Conservation (phyloP, 2,797 vertebrate species). For the Mormyrus proboscirostris region DNA sequence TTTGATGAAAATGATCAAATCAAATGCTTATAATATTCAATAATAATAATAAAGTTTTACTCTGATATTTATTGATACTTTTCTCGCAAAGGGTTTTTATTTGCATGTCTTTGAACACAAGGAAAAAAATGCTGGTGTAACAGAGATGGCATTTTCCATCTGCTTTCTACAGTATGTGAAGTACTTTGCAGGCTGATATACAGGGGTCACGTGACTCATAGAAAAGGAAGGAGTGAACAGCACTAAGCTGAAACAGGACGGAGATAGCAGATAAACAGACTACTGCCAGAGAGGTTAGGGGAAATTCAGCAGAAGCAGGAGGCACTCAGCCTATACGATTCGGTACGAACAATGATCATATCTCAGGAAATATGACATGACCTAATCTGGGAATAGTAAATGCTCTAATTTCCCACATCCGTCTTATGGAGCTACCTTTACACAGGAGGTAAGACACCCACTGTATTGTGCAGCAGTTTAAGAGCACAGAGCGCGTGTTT, state of each 20-base stretch:
- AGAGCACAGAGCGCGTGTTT: background rate
- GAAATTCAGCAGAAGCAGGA: background rate
- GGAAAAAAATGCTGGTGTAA: background rate
- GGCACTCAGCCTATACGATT: background rate
- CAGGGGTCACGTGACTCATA: conserved; percentile 53
- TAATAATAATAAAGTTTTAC: background rate
- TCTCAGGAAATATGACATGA: background rate
- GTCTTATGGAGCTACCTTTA: conserved; percentile 29
- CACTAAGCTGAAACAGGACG: conserved; percentile 46
- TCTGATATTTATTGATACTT: background rate
- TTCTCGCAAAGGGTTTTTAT: background rate
- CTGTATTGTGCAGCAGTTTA: background rate
- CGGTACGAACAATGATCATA: background rate
- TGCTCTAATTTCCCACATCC: conserved; percentile 6
- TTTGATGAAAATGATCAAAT: background rate
- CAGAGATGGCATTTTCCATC: background rate
- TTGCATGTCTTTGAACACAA: background rate
- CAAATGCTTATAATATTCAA: background rate
- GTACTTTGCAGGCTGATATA: conserved; percentile 33
- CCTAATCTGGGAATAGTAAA: conserved; percentile 17
- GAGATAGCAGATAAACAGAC: conserved; percentile 17
- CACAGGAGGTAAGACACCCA: conserved; percentile 46
- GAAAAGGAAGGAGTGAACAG: conserved; percentile 52
- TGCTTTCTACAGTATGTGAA: background rate
- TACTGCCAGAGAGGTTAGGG: conserved; percentile 32